Percentiles rank a stretch among this genome's conserved stretches.
These are phyloP conservation scores for Anguilla rostrata DNA, from an alignment of 2,113 vertebrate genomes.

Conservation along the genomic window DNA sequence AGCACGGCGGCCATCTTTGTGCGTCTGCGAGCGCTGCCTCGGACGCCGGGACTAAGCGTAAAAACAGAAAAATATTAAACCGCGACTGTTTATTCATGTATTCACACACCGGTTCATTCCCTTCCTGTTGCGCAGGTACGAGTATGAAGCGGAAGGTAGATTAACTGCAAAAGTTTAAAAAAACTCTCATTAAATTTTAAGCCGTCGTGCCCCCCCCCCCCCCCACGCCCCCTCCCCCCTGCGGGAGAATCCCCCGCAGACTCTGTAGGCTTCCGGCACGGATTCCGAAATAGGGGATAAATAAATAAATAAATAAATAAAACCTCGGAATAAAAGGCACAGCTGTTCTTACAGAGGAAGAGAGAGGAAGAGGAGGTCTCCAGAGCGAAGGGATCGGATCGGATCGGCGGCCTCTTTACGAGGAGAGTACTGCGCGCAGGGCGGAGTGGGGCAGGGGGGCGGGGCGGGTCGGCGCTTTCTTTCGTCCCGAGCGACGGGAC, in stretches of 20 bases:
- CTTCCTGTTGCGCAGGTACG: conserved; percentile 55
- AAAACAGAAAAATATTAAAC: conserved; percentile 36
- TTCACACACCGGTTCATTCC: conserved; percentile 38
- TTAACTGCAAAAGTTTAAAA: conserved; percentile 66
- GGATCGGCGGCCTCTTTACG: conserved; percentile 43
- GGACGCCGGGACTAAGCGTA: conserved; percentile 29
- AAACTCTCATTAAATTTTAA: conserved; percentile 74
- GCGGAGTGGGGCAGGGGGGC: conserved; percentile 18
- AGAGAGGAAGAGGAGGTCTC: conserved; percentile 31
- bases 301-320: conserved; percentile 55
- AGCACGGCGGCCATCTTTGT: too few relatives aligned
- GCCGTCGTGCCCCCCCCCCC: conserved; percentile 53
- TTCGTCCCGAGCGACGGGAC: conserved; percentile 37
- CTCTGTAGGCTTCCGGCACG: conserved; percentile 53
- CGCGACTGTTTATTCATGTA: conserved; percentile 24
- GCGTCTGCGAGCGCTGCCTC: neutral
- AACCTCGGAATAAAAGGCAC: conserved; percentile 57
- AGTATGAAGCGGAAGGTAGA: conserved; percentile 53
- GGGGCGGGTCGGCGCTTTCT: conserved; percentile 30
- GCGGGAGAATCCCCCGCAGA: conserved; percentile 57
- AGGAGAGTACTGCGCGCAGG: conserved; percentile 35
- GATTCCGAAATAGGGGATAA: conserved; percentile 53
- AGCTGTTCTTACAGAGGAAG: conserved; percentile 34
- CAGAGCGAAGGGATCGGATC: conserved; percentile 45
- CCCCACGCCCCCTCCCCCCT: too few relatives aligned